Evolutionary conservation across 2,113 vertebrate species (phyloP), one percentile per base, ranked within the genome.

Genomic region (Forbesichthys agassizii): DNA sequence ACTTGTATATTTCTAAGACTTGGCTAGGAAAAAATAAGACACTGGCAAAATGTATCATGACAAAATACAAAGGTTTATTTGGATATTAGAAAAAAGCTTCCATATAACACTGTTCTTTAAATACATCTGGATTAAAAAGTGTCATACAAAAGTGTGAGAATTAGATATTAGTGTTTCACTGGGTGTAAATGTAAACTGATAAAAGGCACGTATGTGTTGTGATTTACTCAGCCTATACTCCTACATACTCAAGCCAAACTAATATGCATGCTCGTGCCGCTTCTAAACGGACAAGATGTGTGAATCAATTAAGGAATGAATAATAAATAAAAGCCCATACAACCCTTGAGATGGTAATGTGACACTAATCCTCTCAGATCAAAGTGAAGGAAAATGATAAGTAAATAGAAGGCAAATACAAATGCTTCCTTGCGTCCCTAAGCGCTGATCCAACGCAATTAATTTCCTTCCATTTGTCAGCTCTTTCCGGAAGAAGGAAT

Each of bases 61-160:
- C 74, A 89, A 90, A 91, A 88, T 88, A 84, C 82, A 88, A 76
- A 64, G 64, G 74, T 91, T 89, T 89, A 87, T 86, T 89, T 69
- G 72, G 73, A 77, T 81, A 79, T 81, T 59, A 79, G 60, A 77
- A 74, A 70, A 55, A 60, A 16, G 67, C 68, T 83, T 70, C 74
- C 74, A 84, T 70, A 85, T 88, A 91, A 91, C 85, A 91, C 87
- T 85, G 86, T 82, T 88, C 73, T 70, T 86, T 86, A 90, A 87
- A 88, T 85, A 87, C 66, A 88, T 62, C 63, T 56, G 79, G 73
- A 64, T 53, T 74, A 84, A 80, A 63, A 79, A 55, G 63, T 77
- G 71, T 76, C 47, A 68, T 11, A 51, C 16, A 61, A 18, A 51
- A 66, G 71, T 61, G 59, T 48, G 71, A 66, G 59, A 13, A 13